phyloP scores from a whole-genome alignment of 2,113 vertebrate genomes.

The Urocynchramus pylzowi region DNA sequence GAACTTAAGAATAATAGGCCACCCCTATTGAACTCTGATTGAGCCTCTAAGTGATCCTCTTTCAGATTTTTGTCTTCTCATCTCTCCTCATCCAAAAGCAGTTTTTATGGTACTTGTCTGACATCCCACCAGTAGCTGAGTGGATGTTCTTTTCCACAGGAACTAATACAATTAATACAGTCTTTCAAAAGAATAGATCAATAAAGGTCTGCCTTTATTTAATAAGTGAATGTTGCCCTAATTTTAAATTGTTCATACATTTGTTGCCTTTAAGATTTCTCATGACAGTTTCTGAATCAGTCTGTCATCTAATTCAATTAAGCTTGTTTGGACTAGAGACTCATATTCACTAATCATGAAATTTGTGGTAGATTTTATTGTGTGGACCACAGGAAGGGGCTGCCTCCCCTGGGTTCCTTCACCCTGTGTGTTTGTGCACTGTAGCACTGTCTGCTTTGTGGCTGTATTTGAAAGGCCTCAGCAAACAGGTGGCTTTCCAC shows the following conservation, averaged over 20 bases:
- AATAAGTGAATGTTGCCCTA: neutral
- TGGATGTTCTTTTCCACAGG: neutral
- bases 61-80: neutral
- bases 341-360: neutral
- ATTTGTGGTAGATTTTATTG: fast-evolving
- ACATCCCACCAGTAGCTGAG: neutral
- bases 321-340: neutral
- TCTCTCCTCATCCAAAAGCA: neutral
- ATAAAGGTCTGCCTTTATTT: neutral
- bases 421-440: fast-evolving
- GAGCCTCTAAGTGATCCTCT: neutral
- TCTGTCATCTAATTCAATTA: neutral
- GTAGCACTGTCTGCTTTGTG: neutral
- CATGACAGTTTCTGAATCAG: neutral
- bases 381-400: neutral
- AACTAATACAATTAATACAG: neutral
- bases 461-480: neutral
- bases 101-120: neutral
- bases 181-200: neutral
- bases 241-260: neutral
- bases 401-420: neutral
- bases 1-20: neutral
- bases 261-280: neutral
- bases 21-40: neutral
- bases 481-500: neutral